phyloP scores from a whole-genome alignment of 2,797 vertebrate species.

The Zenarchopterus dispar region DNA sequence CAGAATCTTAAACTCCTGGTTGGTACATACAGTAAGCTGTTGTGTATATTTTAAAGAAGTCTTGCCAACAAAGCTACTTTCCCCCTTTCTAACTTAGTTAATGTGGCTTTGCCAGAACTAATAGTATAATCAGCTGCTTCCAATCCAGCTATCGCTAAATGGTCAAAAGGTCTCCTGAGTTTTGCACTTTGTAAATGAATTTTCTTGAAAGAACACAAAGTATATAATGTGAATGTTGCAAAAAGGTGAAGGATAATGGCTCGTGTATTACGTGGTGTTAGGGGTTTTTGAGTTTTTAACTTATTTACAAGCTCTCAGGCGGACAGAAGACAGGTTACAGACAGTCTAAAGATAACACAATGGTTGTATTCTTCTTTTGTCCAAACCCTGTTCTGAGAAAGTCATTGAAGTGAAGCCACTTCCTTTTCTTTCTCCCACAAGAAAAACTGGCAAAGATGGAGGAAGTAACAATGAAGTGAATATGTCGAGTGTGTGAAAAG shows the following conservation, averaged over 20 bases:
- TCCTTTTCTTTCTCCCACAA: no score
- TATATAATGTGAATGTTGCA: neutral
- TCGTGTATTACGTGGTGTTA: conserved; percentile 13
- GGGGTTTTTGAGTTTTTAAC: neutral
- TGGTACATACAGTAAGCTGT: neutral
- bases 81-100: conserved; percentile 16
- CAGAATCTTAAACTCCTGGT: neutral
- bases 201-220: neutral
- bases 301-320: conserved; percentile 16
- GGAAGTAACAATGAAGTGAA: no score
- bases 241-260: no score
- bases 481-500: no score
- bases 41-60: conserved; percentile 5
- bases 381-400: neutral
- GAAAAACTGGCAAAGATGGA: no score
- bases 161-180: conserved; percentile 6
- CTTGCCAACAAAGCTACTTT: neutral
- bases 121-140: conserved; percentile 44
- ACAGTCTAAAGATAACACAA: conserved; percentile 12
- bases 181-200: neutral
- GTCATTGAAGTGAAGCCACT: neutral
- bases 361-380: conserved; percentile 13
- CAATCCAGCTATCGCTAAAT: conserved; percentile 15
- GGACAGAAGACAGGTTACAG: conserved; percentile 17
- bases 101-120: conserved; percentile 19